These are phyloP conservation scores for Nephrotoma flavescens DNA, from an alignment of 2,888 invertebrate species.

Conservation along the genomic window DNA sequence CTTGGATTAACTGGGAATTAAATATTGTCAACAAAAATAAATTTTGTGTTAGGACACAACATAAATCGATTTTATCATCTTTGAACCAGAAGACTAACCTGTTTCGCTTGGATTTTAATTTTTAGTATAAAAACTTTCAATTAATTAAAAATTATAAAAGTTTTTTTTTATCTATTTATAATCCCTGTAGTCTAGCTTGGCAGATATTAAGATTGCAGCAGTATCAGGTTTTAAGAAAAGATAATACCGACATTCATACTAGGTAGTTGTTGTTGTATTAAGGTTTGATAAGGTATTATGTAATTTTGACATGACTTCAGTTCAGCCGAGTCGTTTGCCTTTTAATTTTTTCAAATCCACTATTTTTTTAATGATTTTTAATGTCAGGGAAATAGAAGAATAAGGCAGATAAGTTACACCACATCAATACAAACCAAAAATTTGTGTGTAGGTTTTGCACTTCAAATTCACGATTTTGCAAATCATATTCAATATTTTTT, in stretches of 20 bases:
- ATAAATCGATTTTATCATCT: not conserved
- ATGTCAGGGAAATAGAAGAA: no score
- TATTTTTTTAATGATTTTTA: no score
- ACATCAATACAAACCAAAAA: no score
- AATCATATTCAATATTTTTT: no score
- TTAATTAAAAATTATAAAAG: not conserved
- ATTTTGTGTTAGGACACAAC: not conserved
- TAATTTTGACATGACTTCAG: no score
- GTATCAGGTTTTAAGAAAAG: not conserved
- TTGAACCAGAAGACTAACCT: not conserved
- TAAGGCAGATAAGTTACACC: no score
- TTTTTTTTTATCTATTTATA: not conserved
- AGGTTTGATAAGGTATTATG: no score
- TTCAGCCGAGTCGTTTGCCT: no score
- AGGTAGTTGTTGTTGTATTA: no score
- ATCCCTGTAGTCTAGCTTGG: not conserved
- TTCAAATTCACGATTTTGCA: no score
- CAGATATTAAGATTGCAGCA: not conserved
- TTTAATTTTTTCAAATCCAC: no score
- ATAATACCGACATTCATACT: not conserved
- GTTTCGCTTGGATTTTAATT: not conserved
- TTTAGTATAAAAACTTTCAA: not conserved
- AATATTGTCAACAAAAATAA: not conserved
- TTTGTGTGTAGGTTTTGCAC: no score
- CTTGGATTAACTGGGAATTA: not conserved